Base-by-base conservation (phyloP, 2,797 vertebrate genomes). In the Cirrhinus mrigala region DNA sequence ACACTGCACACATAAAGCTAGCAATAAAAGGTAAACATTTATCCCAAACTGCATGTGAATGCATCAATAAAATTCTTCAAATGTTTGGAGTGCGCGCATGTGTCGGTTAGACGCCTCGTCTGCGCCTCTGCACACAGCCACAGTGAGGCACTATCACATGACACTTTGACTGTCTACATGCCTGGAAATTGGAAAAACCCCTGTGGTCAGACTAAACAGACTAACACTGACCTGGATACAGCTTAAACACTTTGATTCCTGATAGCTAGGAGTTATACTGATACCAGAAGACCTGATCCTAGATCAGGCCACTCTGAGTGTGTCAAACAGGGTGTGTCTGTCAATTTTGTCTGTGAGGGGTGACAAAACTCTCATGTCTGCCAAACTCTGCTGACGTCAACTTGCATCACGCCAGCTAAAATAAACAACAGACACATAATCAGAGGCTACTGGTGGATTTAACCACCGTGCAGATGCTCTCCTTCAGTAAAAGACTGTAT, bases 361-460 rank as follows among this genome's bases (percentile, higher is more conserved):
- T 90, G 79, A 88, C 76, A 85, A 83, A 83, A 70, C 64, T 60
- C 80, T 64, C 85, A 54, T 48, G 64, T 56, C 81, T 75, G 85
- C 70, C 86, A 20, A 85, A 73, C 33, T 81, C 33, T 29, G 75
- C 83, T 81, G 84, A 89, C 79, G 83, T 90, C 86, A 89, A 44
- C 80, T 86, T 40, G 50, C 68, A 85, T 86, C 88, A 78, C 40
- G 73, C 81, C 66, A 75, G 48, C 86, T 89, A 87, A 91, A 89
- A 87, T 85, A 91, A 89, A 91, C 89, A 91, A 6, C 46, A 71
- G 77, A 85, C 69, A 73, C 62, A 76, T 79, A 76, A 66, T 86
- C 70, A 86, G 84, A 88, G 80, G 82, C 82, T 81, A 86, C 84
- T 78, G 80, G 79, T 80, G 78, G 71, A 79, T 24, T 79, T 52